Percentiles rank a stretch among this genome's conserved stretches.
Conservation (phyloP, 2,888 invertebrate genomes). For the Diaperis boleti region DNA sequence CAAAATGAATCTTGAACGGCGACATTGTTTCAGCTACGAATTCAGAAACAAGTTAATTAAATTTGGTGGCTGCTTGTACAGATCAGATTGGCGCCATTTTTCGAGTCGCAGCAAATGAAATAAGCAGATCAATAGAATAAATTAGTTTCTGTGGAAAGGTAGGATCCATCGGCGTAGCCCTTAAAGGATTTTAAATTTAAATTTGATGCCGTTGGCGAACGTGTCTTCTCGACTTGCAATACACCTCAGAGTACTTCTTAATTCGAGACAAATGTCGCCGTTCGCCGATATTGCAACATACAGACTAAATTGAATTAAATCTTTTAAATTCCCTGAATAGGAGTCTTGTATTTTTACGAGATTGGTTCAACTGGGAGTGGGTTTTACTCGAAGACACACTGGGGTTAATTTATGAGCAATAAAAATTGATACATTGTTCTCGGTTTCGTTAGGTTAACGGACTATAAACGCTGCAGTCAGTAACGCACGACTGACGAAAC, state of each 20-base stretch:
- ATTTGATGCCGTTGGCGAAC: conserved; percentile 23
- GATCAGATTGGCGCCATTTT: neutral
- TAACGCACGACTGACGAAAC: conserved; percentile 2
- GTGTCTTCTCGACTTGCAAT: conserved; percentile 15
- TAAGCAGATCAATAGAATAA: conserved; percentile 24
- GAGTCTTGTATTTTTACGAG: neutral
- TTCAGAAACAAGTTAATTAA: neutral
- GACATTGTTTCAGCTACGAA: conserved; percentile 6
- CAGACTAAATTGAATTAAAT: neutral
- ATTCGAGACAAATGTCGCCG: neutral
- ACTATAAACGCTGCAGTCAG: neutral
- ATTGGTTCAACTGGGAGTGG: too few species aligned
- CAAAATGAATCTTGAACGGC: neutral
- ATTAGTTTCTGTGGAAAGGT: conserved; percentile 13
- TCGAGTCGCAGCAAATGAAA: conserved; percentile 3
- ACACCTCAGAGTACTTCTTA: conserved; percentile 9
- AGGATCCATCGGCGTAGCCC: conserved; percentile 18
- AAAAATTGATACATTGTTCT: conserved; percentile 10
- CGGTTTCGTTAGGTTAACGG: neutral
- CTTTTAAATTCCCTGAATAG: neutral
- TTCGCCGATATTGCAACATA: conserved; percentile 4
- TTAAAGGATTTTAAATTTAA: conserved; percentile 32
- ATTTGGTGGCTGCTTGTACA: neutral
- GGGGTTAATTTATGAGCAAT: neutral
- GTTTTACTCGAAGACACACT: neutral